Base-by-base conservation (phyloP, 2,113 vertebrate species). In the Microcebus griseorufus region DNA sequence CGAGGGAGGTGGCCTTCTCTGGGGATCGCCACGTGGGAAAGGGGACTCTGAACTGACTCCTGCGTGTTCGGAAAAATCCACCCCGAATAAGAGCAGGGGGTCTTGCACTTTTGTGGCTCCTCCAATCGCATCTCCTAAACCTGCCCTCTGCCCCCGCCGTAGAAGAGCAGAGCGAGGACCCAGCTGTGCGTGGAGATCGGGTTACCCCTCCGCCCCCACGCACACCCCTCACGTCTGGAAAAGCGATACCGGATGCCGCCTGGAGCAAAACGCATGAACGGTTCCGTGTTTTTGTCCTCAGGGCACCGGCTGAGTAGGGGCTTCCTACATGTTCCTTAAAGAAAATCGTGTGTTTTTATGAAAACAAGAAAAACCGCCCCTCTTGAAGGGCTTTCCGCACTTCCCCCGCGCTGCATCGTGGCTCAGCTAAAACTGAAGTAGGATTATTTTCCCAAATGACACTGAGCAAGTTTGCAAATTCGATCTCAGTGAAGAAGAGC, bases 381-480 rank as follows among this genome's bases (percentile, higher is more conserved):
- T 17, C 2, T 51, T 1, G 2, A 4, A 2, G 11, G 4, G 0
- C 8, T 18, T 11, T 8, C 55, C 62, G 5, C 6, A 0, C 18
- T 27, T 32, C 9, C 29, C 9, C n/a, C 2, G 25, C 9, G 1
- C 8, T 12, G 55, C 3, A 0, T 3, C 14, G 4, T 9, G 39
- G 75, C 64, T 86, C 22, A 1, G 39, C 17, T 53, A 5, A 20
- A 22, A 53, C 23, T 2, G 37, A 62, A 3, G 18, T 51, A 20
- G 22, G 60, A 29, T 42, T 9, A 4, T 9, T 17, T 25, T 16
- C 18, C 48, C 37, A 45, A 20, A 45, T 37, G 11, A 29, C 89
- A 45, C 75, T 10, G 14, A 88, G 34, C 8, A 82, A 17, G 10
- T 60, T 45, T 78, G 37, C 58, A n/a, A 45, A 27, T 95, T 25